A percentile compares a stretch with the other conserved stretches of the same genome.
phyloP scores from a whole-genome alignment of 1,140 invertebrate species.

The Philopotamus ludificatus region DNA sequence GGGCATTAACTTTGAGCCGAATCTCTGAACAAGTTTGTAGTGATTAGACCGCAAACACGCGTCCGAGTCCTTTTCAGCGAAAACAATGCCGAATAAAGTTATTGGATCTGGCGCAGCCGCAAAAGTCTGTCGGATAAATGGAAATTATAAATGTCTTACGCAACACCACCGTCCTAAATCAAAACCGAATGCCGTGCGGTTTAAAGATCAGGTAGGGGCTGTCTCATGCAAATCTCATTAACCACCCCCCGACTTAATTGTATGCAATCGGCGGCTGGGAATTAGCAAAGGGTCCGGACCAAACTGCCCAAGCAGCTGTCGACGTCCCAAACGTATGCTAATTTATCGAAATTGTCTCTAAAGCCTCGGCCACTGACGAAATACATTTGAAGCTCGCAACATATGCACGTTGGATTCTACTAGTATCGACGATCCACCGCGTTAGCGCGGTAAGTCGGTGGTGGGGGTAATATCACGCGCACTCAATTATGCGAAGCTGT shows the following conservation, averaged over 20 bases:
- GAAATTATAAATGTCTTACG: too few species aligned
- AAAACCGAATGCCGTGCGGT: too few species aligned
- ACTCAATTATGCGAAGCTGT: too few species aligned
- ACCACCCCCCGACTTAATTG: background rate
- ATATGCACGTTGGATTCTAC: too few species aligned
- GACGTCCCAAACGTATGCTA: background rate
- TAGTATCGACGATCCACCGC: too few species aligned
- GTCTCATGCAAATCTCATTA: background rate
- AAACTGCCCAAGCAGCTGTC: background rate
- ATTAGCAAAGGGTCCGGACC: background rate
- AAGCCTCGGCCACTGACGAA: background rate
- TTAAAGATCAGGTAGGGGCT: background rate
- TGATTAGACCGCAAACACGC: background rate
- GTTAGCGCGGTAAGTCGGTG: too few species aligned
- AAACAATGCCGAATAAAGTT: background rate
- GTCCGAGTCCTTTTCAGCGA: background rate
- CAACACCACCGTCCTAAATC: too few species aligned
- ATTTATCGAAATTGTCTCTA: background rate
- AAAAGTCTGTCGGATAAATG: too few species aligned
- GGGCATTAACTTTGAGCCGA: too few species aligned
- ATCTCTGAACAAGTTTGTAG: conserved; percentile 4
- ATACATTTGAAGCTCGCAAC: too few species aligned
- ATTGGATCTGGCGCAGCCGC: too few species aligned
- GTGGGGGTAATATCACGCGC: too few species aligned
- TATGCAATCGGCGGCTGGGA: background rate